phyloP scores from a whole-genome alignment of 1,140 invertebrate species.

The Drosophila melanogaster region DNA sequence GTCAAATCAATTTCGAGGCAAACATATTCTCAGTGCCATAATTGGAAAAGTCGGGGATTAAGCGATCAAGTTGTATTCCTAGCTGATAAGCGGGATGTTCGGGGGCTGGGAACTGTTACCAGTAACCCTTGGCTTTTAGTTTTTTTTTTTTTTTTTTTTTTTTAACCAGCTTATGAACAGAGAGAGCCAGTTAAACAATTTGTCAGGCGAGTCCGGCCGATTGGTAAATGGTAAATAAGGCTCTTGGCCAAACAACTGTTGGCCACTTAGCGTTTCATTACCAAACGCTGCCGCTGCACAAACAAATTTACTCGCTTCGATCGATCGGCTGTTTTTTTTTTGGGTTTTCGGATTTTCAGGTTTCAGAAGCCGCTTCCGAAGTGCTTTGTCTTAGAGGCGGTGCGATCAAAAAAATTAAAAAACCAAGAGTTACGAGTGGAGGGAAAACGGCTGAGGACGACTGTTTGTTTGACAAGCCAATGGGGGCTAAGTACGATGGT shows the following conservation, averaged over 20 bases:
- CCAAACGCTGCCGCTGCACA: constrained; percentile 71
- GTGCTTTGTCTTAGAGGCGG: constrained; percentile 53
- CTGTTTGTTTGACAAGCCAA: constrained; percentile 70
- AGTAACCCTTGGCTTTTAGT: constrained; percentile 23
- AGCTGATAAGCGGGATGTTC: constrained; percentile 27
- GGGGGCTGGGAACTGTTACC: constrained; percentile 7
- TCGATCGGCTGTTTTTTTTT: constrained; percentile 32
- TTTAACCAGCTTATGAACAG: background rate
- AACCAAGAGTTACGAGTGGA: too few relatives aligned
- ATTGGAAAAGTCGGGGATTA: constrained; percentile 72
- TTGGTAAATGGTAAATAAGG: constrained; percentile 53
- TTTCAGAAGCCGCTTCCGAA: constrained; percentile 81
- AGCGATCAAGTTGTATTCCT: constrained; percentile 68
- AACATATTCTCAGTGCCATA: constrained; percentile 70
- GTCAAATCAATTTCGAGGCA: constrained; percentile 57
- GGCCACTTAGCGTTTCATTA: constrained; percentile 80
- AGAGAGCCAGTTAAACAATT: constrained; percentile 47
- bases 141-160: background rate
- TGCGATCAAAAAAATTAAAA: constrained; percentile 54
- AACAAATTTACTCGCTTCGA: constrained; percentile 77
- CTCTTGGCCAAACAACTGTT: constrained; percentile 63
- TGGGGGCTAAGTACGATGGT: constrained; percentile 24
- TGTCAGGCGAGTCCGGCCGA: constrained; percentile 57
- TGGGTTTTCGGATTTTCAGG: constrained; percentile 37
- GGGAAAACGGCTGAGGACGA: constrained; percentile 10